A percentile compares a stretch with the other conserved stretches of the same genome.
Conservation (phyloP, 2,888 invertebrate genomes). For the Heliconius hortense region DNA sequence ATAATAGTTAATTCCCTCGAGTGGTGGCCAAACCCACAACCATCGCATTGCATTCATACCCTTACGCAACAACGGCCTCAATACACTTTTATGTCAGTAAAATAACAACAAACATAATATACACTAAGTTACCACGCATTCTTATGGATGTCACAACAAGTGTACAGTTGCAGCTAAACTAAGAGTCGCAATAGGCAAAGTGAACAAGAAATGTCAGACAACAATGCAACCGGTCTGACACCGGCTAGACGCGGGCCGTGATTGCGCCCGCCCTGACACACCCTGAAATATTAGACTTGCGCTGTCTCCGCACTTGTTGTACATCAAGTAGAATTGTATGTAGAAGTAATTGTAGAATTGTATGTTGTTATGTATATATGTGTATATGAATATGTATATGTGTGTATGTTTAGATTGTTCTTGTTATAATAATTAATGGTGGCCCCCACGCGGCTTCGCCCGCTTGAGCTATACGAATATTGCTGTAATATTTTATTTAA, state of each 20-base stretch:
- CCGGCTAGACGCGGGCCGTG: conserved; percentile 61
- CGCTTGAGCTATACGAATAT: too few relatives aligned
- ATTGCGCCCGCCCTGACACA: conserved; percentile 70
- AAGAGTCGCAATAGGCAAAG: conserved; percentile 53
- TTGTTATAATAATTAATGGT: not conserved
- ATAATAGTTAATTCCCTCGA: too few relatives aligned
- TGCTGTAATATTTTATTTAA: too few relatives aligned
- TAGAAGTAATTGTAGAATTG: conserved; percentile 46
- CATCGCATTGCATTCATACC: too few relatives aligned
- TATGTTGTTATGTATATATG: not conserved
- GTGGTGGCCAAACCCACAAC: too few relatives aligned
- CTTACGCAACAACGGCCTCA: too few relatives aligned
- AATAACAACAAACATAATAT: not conserved
- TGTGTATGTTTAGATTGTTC: not conserved
- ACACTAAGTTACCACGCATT: not conserved
- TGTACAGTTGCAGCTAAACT: conserved; percentile 48
- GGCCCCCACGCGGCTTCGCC: too few relatives aligned
- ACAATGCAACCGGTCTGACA: conserved; percentile 66
- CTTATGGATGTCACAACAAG: conserved; percentile 29
- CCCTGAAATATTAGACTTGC: conserved; percentile 77
- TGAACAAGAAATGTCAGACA: conserved; percentile 75
- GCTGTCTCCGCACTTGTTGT: conserved; percentile 56
- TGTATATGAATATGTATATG: not conserved
- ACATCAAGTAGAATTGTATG: conserved; percentile 43
- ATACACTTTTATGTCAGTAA: not conserved